Base-by-base conservation (phyloP, 2,113 vertebrate genomes). In the Ceyx melanurus region DNA sequence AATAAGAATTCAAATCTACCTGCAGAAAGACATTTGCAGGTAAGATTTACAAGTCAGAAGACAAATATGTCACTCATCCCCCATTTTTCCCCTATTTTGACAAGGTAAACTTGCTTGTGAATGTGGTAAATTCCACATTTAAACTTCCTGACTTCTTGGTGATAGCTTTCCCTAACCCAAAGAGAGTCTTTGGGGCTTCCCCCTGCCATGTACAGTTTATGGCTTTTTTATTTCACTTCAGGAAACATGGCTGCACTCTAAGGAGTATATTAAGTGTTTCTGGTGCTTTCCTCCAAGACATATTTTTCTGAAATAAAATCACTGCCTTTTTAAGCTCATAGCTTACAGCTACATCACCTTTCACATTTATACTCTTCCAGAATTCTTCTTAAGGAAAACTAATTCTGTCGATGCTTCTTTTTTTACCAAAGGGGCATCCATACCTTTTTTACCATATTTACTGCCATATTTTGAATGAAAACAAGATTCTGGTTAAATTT, bases 201-300 rank as follows among this genome's bases (percentile, higher is more conserved):
- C 2, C 6, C 11, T 3, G 0, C 3, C 15, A 20, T 3, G 5
- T 26, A 26, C 6, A 53, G 3, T 35, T 88, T 25, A 7, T 31
- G 11, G 10, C 22, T 86, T 60, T 82, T 42, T 82, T 42, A 68
- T 73, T 88, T 76, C 14, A 8, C 10, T 48, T 68, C 31, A 67
- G 25, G 67, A 85, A 72, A 60, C 6, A 16, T 1, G 5, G 19
- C 50, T 71, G 31, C 11, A 22, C 23, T 35, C 16, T 65, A 33
- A 58, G 8, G 46, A 20, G 6, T 23, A 3, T 10, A 74, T 25
- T 12, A 6, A 43, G 15, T 37, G 8, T 21, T 68, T 70, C 57
- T 21, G 21, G n/a, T 57, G 57, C 23, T 29, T 56, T 64, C 31
- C 70, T 56, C 48, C 13, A 26, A 13, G 7, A 17, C 23, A 11